Percentiles rank a stretch among this genome's conserved stretches.
phyloP scores from a whole-genome alignment of 2,797 vertebrate species.

The Rhinichthys osculus region DNA sequence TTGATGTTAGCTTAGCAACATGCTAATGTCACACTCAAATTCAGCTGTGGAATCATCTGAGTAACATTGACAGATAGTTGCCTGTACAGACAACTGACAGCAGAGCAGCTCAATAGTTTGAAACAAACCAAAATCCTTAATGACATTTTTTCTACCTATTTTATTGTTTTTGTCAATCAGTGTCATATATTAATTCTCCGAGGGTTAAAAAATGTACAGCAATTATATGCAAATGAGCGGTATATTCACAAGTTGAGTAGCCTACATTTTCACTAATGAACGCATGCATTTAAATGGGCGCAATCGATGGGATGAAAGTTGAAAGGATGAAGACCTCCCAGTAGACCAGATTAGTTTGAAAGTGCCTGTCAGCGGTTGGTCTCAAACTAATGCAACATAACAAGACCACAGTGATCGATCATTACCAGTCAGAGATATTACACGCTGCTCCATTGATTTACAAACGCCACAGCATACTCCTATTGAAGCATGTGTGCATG shows the following conservation, averaged over 20 bases:
- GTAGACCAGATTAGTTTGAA: constrained; percentile 42
- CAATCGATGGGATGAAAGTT: constrained; percentile 46
- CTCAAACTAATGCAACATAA: constrained; percentile 51
- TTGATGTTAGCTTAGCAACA: constrained; percentile 11
- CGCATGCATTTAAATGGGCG: background rate
- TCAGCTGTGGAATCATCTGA: background rate
- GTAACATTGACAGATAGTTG: background rate
- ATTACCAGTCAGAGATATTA: constrained; percentile 46
- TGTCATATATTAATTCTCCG: background rate
- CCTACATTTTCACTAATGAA: constrained; percentile 25
- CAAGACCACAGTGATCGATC: constrained; percentile 41
- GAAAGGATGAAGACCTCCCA: constrained; percentile 35
- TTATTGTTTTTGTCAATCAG: background rate
- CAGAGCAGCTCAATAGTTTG: background rate
- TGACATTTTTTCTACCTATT: background rate
- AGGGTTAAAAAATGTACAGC: background rate
- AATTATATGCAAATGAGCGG: background rate
- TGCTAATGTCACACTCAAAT: background rate
- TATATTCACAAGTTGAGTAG: constrained; percentile 5
- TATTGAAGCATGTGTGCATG: constrained; percentile 4
- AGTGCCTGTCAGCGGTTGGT: constrained; percentile 34
- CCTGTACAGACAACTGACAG: background rate
- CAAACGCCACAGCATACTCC: background rate
- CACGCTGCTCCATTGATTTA: constrained; percentile 45
- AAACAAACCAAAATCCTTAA: background rate